Evolutionary conservation across 2,888 invertebrate genomes (phyloP), one percentile per base, ranked within the genome.

Genomic region (Trimorus sp.): DNA sequence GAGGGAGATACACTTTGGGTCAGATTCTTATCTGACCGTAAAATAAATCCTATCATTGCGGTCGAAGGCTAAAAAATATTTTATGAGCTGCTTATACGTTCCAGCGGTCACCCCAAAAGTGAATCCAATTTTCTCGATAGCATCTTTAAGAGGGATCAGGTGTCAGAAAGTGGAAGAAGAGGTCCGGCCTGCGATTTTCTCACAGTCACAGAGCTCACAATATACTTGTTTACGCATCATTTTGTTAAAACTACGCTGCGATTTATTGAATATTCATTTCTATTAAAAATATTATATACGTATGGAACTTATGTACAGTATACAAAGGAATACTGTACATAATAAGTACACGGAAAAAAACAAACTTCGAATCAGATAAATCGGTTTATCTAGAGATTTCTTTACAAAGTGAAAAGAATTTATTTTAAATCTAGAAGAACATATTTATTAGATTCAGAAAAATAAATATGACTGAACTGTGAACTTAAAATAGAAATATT

Each of bases 51-150:
- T 83, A 87, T 85, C 84, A 85, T 80, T 80, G 87, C 87, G 86
- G 82, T 88, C 86, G 86, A 76, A 87, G 88, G 88, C 88, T 90
- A 89, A 91, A 90, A 91, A 90, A 89, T 89, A 90, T 90, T 91
- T 91, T 90, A 91, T 89, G 91, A 90, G 89, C 91, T 90, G 90
- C 91, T 91, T 91, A 91, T 91, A 91, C 91, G 91, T 91, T 90
- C 87, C 88, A 90, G 86, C 88, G 91, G 91, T 90, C 91, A 91
- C 91, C 91, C 90, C 84, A 87, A 87, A 86, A 89, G 88, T 88
- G 89, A 90, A 91, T 91, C 89, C 91, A 91, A 91, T 91, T 91
- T 91, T 90, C 87, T 85, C 89, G 91, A 91, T 91, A 91, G 85
- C 89, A 91, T 91, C 91, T 91, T 90, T 90, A 89, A 88, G 87